Conservation (phyloP, 2,797 vertebrate species). For the Parauchenoglanis ngamensis region DNA sequence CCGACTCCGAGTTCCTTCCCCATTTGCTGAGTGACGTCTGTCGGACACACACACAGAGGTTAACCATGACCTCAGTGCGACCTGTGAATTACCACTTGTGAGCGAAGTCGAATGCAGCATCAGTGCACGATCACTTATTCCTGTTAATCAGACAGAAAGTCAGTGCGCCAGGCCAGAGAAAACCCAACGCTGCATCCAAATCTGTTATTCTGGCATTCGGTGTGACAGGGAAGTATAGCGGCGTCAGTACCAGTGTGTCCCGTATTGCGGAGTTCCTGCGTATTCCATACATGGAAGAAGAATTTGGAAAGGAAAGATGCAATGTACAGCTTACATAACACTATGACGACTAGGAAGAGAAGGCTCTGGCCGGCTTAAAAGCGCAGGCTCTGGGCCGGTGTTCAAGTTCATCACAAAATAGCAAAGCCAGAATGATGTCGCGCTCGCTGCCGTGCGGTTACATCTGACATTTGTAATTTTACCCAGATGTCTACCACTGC, state of each 20-base stretch:
- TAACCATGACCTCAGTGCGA: not conserved
- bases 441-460: not conserved
- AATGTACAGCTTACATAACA: not conserved
- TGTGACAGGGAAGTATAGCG: not conserved
- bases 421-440: not conserved
- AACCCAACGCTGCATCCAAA: too few relatives aligned
- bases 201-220: too few relatives aligned
- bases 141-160: not conserved
- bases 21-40: too few relatives aligned
- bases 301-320: not conserved
- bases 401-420: not conserved
- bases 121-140: too few relatives aligned
- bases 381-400: not conserved
- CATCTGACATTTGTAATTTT: not conserved
- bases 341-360: not conserved
- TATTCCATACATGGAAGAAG: not conserved
- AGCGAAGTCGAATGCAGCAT: too few relatives aligned
- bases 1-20: too few relatives aligned
- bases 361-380: not conserved
- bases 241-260: not conserved
- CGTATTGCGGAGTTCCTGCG: not conserved
- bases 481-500: not conserved
- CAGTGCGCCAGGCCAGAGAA: too few relatives aligned
- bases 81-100: not conserved
- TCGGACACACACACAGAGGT: not conserved